These are phyloP conservation scores for Acanthis flammea DNA, from an alignment of 2,797 vertebrate genomes.

Conservation along the genomic window DNA sequence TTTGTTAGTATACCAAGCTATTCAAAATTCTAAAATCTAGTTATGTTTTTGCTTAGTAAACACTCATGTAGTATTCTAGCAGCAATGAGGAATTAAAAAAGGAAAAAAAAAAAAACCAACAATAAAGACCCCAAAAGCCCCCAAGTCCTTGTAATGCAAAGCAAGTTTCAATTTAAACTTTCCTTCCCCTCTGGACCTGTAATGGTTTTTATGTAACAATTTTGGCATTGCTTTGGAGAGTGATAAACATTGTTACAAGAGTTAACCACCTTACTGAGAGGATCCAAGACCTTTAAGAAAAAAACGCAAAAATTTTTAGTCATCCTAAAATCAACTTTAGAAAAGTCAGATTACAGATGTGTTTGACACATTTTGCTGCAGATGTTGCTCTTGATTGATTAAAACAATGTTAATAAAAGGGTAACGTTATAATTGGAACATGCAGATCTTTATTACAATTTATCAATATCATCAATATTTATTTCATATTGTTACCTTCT, in stretches of 20 bases:
- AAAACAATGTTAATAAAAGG: neutral
- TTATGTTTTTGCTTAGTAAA: neutral
- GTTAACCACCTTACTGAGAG: slow-evolving; percentile 86
- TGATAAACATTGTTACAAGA: slow-evolving; percentile 87
- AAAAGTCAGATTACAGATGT: neutral
- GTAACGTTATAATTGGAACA: neutral
- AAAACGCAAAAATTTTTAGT: neutral
- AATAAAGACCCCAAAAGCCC: neutral
- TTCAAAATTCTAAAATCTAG: neutral
- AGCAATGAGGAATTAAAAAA: neutral
- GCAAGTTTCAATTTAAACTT: neutral
- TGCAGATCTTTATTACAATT: neutral
- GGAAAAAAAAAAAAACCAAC: neutral
- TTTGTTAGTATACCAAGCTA: neutral
- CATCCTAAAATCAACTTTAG: neutral
- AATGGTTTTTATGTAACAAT: slow-evolving; percentile 84
- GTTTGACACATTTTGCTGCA: neutral
- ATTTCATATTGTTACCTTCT: neutral
- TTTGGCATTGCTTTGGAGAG: slow-evolving; percentile 88
- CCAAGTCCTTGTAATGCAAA: neutral
- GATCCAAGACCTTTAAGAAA: neutral
- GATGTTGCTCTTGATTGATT: neutral
- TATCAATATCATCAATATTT: neutral
- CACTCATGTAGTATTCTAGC: neutral
- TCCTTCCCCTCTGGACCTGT: slow-evolving; percentile 88